Base-by-base conservation (phyloP, 1,140 invertebrate species). In the Ridgeia piscesae region DNA sequence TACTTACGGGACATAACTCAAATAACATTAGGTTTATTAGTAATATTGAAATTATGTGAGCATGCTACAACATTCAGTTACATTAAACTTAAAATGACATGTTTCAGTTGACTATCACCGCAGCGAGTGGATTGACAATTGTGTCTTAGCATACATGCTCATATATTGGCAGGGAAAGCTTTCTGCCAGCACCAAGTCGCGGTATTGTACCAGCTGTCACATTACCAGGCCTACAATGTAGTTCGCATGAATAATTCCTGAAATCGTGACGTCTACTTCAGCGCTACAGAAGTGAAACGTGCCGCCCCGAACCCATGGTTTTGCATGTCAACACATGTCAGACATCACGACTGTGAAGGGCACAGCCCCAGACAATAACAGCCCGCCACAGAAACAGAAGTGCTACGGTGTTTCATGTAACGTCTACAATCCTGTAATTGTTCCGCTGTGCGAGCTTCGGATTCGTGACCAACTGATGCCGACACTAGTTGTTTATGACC, bases 141-240 rank as follows among this genome's bases (percentile, higher is more conserved):
- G 89, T 90, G 89, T 90, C 88, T 6, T 27, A 90, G 89, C 89
- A 33, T 89, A 34, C 88, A 89, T 89, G 88, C n/a, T 90, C 89
- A 33, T 90, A 33, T 90, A 90, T 33, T n/a, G 21, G n/a, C 89
- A 27, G 89, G 8, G 2, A 90, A 90, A 33, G 89, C 89, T 31
- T 90, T 90, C 89, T 90, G 89, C n/a, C 89, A 90, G n/a, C 89
- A 90, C 89, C 89, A 90, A 33, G 89, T 90, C n/a, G 89, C 17
- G 17, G 11, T 90, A 27, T 90, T 90, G 89, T 90, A 90, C n/a
- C 89, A 90, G 89, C 89, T 90, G 1, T 2, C 89, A 33, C 8
- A 90, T 27, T 90, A 90, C 4, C 89, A 90, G n/a, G 89, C 89
- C 4, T 90, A 90, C 89, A 90, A 90, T 90, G 89, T 90, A 2